Evolutionary conservation across 2,888 invertebrate genomes (phyloP), one percentile per base, ranked within the genome.

Genomic region (Serripes groenlandicus): DNA sequence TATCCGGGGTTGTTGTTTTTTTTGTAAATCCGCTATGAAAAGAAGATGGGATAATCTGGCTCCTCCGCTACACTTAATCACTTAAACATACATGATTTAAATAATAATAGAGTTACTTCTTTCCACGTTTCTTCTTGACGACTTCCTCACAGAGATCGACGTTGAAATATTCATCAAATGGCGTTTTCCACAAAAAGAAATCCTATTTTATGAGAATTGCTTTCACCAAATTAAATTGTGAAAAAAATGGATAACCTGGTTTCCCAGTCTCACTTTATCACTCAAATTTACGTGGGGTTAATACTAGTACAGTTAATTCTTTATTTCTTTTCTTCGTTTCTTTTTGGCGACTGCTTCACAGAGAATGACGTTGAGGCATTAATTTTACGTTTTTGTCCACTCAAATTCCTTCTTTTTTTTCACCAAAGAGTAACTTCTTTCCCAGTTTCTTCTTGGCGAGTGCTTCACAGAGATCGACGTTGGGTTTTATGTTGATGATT

Each of bases 291-390:
- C n/a, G n/a, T n/a, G n/a, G n/a, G n/a, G n/a, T n/a, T n/a, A n/a
- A n/a, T n/a, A n/a, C n/a, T n/a, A n/a, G n/a, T n/a, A n/a, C n/a
- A n/a, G n/a, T n/a, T n/a, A n/a, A n/a, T n/a, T n/a, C n/a, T n/a
- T n/a, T n/a, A n/a, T n/a, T 49, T 56, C 42, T 74, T 68, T 32
- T 60, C 69, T 1, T 49, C 42, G 11, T 74, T 74, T 4, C 56
- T 30, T 4, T 32, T 58, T 11, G 78, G 78, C 23, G 78, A 73
- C 28, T 78, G 76, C 26, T 56, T 73, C n/a, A 81, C 81, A 0
- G 81, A 76, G 1, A 81, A 76, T 3, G 76, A 76, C 18, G 81
- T 81, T 34, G 81, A 81, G 1, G 81, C 81, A 60, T 81, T 81
- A 76, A 81, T 81, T n/a, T 30, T 49, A 11, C 32, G 1, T 54